Percentiles rank a stretch among this genome's conserved stretches.
These are phyloP conservation scores for Microctenopoma lineatum DNA, from an alignment of 2,797 vertebrate species.

Conservation along the genomic window DNA sequence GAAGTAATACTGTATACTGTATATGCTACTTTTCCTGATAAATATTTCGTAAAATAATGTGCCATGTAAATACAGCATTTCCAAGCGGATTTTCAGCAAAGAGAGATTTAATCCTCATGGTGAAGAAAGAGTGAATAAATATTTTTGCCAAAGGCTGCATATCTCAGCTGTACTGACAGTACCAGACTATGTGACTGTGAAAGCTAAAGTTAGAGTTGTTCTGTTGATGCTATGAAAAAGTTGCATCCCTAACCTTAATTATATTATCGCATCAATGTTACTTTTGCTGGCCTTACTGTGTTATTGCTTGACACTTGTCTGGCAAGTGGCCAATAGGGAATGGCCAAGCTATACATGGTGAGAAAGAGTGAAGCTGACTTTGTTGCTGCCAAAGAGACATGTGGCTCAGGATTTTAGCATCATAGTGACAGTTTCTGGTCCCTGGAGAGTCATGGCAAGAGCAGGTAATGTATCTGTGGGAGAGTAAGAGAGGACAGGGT, in stretches of 20 bases:
- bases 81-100: not conserved
- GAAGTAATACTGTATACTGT: not conserved
- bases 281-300: not conserved
- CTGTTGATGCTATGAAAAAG: conserved; percentile 14
- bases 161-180: not conserved
- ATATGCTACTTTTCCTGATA: not conserved
- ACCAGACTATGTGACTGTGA: not conserved
- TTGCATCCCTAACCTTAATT: not conserved
- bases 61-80: not conserved
- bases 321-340: conserved; percentile 40
- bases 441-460: conserved; percentile 40
- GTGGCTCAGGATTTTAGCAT: conserved; percentile 51
- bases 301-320: conserved; percentile 6
- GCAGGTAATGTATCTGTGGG: conserved; percentile 42
- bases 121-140: not conserved
- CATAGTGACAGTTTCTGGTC: conserved; percentile 60
- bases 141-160: not conserved
- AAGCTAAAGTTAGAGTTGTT: conserved; percentile 3
- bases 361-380: conserved; percentile 58
- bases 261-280: not conserved
- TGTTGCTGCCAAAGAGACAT: conserved; percentile 55
- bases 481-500: conserved; percentile 38
- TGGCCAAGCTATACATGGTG: conserved; percentile 33
- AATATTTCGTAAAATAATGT: not conserved
- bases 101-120: not conserved